Evolutionary conservation across 30 jellyfish, hydroid and myxozoan genomes (phyloP).

Genomic region (Pseudorhiza aurosa): DNA sequence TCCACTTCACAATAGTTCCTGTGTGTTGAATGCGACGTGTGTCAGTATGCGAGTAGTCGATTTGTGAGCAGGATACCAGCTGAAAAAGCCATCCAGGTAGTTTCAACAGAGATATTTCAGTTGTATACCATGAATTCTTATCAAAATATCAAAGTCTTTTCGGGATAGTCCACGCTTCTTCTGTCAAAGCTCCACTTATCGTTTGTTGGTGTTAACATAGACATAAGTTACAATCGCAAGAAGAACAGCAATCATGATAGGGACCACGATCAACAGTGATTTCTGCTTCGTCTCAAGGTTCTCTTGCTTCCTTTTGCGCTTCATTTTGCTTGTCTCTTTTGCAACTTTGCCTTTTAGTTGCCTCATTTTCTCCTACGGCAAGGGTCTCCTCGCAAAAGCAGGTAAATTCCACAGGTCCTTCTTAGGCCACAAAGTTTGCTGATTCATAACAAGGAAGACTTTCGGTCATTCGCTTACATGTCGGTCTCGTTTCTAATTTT

Average conservation of each 20-base stretch:
- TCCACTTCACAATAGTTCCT: no score
- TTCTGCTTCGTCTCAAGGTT: slow-evolving; percentile 62
- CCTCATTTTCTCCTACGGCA: slow-evolving; percentile 58
- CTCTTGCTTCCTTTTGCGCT: slow-evolving; percentile 81
- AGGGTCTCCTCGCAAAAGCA: neutral
- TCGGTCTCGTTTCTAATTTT: neutral
- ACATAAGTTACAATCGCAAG: slow-evolving; percentile 84
- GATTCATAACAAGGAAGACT: slow-evolving; percentile 39
- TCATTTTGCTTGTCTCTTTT: slow-evolving; percentile 95
- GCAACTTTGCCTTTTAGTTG: slow-evolving; percentile 95
- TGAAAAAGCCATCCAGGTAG: no score
- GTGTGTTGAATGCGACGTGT: no score
- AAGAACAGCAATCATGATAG: slow-evolving; percentile 70
- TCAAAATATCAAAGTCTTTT: neutral
- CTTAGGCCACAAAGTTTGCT: neutral
- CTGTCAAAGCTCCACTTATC: slow-evolving; percentile 33
- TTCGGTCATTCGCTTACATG: neutral
- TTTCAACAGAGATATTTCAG: no score
- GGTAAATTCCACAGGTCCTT: neutral
- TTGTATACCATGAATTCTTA: no score
- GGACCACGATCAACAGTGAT: slow-evolving; percentile 82
- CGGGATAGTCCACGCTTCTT: neutral
- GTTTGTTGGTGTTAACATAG: slow-evolving; percentile 75
- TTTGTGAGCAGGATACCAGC: no score
- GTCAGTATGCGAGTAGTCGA: no score